phyloP scores from a whole-genome alignment of 2,888 invertebrate species.

The Drosophila kuntzei region DNA sequence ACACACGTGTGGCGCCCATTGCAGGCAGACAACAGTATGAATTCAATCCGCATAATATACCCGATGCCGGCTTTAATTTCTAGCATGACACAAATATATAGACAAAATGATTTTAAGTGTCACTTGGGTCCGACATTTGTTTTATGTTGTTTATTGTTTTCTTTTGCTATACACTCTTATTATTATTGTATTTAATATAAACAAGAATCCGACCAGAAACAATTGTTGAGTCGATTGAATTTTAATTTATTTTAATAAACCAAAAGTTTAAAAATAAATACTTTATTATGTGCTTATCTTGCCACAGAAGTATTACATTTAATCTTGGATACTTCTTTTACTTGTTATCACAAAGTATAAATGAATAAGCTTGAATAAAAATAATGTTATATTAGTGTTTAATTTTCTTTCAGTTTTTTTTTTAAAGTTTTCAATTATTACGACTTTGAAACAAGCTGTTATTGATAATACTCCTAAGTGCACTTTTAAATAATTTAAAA shows the following conservation, averaged over 20 bases:
- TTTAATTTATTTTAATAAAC: background rate
- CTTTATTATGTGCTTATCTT: background rate
- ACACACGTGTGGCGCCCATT: constrained; percentile 91
- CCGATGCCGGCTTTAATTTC: constrained; percentile 93
- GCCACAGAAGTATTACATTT: background rate
- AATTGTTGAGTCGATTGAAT: background rate
- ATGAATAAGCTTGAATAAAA: background rate
- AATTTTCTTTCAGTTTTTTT: too few relatives aligned
- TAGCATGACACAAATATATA: constrained; percentile 84
- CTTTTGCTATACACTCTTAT: constrained; percentile 43
- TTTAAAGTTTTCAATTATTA: too few relatives aligned
- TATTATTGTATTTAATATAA: constrained; percentile 30
- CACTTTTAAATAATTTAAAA: background rate
- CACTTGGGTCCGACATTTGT: constrained; percentile 36
- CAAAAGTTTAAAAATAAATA: too few relatives aligned
- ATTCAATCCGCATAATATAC: constrained; percentile 89
- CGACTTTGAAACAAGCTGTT: background rate
- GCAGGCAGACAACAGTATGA: constrained; percentile 90
- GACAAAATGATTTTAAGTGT: constrained; percentile 62
- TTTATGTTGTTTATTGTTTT: constrained; percentile 42
- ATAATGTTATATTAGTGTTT: too few relatives aligned
- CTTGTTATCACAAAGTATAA: background rate
- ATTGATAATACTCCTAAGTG: background rate
- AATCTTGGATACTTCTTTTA: background rate
- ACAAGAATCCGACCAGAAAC: too few relatives aligned